A percentile compares a stretch with the other conserved stretches of the same genome.
Evolutionary conservation across 2,888 invertebrate genomes (phyloP).

Genomic region (Pteria penguin): DNA sequence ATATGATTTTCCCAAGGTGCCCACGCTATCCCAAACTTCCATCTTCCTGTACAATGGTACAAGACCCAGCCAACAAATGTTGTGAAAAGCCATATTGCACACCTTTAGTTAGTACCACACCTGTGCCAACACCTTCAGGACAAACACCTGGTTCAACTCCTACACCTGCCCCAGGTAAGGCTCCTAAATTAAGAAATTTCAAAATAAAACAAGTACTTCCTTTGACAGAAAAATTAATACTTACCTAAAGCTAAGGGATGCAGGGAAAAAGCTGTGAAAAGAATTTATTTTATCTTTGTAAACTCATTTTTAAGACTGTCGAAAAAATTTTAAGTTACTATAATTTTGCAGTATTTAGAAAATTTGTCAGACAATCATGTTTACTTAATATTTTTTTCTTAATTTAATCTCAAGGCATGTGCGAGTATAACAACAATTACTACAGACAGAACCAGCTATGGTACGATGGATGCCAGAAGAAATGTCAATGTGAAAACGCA

Average conservation of each 20-base stretch:
- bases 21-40: conserved; percentile 57
- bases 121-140: conserved; percentile 42
- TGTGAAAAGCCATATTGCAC: conserved; percentile 61
- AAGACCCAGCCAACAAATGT: conserved; percentile 60
- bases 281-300: no score
- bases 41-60: conserved; percentile 57
- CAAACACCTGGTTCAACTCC: conserved; percentile 32
- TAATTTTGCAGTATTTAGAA: no score
- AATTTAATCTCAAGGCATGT: background rate
- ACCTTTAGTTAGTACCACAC: conserved; percentile 41
- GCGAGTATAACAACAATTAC: conserved; percentile 60
- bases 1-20: conserved; percentile 50
- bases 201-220: no score
- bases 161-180: conserved; percentile 20
- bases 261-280: no score
- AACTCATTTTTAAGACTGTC: no score
- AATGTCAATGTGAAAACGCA: conserved; percentile 64
- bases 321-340: no score
- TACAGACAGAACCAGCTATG: conserved; percentile 64
- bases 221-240: no score
- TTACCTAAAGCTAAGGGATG: no score
- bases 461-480: conserved; percentile 63
- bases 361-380: no score
- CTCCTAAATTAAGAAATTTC: background rate
- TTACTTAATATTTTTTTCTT: no score